Percentiles rank a stretch among this genome's conserved stretches.
Conservation (phyloP, 2,888 invertebrate species). For the Drosophila yooni region DNA sequence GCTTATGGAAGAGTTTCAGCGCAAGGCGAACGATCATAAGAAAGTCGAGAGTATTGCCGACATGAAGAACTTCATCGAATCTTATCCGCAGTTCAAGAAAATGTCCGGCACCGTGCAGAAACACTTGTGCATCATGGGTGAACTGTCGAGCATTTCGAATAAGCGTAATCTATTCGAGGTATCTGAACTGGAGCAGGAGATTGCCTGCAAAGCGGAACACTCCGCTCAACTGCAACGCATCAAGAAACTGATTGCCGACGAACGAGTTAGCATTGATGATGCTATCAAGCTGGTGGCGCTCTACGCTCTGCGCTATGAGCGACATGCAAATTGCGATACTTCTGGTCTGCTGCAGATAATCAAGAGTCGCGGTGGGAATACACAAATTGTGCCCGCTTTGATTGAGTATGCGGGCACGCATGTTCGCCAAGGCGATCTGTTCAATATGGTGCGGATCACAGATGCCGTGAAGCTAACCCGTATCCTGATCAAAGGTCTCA, state of each 20-base stretch:
- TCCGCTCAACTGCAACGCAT: slow-evolving; percentile 92
- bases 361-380: slow-evolving; percentile 89
- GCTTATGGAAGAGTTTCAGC: slow-evolving; percentile 98
- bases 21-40: slow-evolving; percentile 90
- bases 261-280: slow-evolving; percentile 91
- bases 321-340: slow-evolving; percentile 93
- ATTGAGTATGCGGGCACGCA: slow-evolving; percentile 94
- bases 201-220: slow-evolving; percentile 95
- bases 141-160: slow-evolving; percentile 94
- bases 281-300: slow-evolving; percentile 94
- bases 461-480: slow-evolving; percentile 92
- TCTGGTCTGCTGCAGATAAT: slow-evolving; percentile 91
- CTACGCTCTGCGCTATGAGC: slow-evolving; percentile 97
- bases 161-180: slow-evolving; percentile 93
- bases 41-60: slow-evolving; percentile 97
- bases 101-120: slow-evolving; percentile 98
- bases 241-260: slow-evolving; percentile 91
- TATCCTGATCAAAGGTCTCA: slow-evolving; percentile 88
- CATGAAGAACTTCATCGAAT: slow-evolving; percentile 99
- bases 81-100: slow-evolving; percentile 99
- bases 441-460: slow-evolving; percentile 95
- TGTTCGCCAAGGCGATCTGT: slow-evolving; percentile 92
- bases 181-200: slow-evolving; percentile 96
- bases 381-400: slow-evolving; percentile 88
- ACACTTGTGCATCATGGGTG: slow-evolving; percentile 98